Conservation (phyloP, 2,797 vertebrate genomes). For the Sebastes iracundus region DNA sequence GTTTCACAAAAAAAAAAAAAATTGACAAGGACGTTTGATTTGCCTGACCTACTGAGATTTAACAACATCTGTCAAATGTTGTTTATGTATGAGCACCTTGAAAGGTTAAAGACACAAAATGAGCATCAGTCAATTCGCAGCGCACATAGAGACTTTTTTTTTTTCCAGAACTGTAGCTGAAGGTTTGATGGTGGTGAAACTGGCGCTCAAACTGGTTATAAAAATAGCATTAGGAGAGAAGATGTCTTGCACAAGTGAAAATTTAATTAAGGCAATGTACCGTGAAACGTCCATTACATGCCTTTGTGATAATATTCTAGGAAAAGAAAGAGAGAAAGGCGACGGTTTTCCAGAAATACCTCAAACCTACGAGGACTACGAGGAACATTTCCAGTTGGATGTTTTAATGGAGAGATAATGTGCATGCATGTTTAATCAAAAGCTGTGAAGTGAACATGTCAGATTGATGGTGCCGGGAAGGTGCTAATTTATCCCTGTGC, state of each 20-base stretch:
- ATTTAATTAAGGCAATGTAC: constrained; percentile 52
- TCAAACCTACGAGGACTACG: not conserved
- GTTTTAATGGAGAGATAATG: not conserved
- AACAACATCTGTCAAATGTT: constrained; percentile 5
- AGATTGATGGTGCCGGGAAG: not conserved
- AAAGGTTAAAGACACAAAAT: constrained; percentile 29
- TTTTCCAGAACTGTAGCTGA: not conserved
- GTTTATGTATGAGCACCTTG: not conserved
- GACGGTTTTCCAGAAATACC: constrained; percentile 13
- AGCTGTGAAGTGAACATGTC: not conserved
- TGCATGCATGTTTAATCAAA: not conserved
- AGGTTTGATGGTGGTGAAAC: constrained; percentile 6
- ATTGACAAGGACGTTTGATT: constrained; percentile 3
- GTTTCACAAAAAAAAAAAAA: not conserved
- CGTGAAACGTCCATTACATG: constrained; percentile 51
- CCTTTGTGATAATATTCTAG: constrained; percentile 29
- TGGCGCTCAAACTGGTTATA: not conserved
- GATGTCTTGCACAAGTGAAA: constrained; percentile 37
- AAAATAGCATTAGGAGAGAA: constrained; percentile 31
- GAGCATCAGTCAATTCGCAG: constrained; percentile 3
- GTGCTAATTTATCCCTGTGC: constrained; percentile 6
- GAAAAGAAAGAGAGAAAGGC: not conserved
- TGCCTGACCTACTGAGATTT: not conserved
- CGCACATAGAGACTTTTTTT: not conserved
- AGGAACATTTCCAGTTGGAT: not conserved